Evolutionary conservation across 2,888 invertebrate species (phyloP).

Genomic region (Drosophila pseudotalamancana): DNA sequence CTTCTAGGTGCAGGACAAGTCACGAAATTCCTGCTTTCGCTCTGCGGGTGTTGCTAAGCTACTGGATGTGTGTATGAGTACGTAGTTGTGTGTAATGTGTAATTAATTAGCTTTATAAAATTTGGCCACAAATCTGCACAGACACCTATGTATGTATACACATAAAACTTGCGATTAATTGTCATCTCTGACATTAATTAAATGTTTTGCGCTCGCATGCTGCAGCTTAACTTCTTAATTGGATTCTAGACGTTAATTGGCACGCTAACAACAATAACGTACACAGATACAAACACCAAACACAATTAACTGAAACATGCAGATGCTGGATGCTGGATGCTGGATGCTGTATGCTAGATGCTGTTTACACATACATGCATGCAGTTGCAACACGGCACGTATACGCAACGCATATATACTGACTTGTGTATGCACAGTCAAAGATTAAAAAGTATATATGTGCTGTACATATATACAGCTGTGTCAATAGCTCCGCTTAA

Average conservation of each 20-base stretch:
- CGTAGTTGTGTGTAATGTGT: slow-evolving; percentile 1
- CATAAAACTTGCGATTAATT: neutral
- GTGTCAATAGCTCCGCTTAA: slow-evolving; percentile 22
- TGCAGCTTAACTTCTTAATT: slow-evolving; percentile 11
- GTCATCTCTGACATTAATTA: neutral
- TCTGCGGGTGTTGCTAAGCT: neutral
- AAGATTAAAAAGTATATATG: no score
- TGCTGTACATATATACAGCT: neutral
- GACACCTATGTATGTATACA: no score
- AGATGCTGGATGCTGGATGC: no score
- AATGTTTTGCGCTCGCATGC: slow-evolving; percentile 7
- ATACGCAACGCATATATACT: slow-evolving; percentile 23
- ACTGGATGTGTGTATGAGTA: slow-evolving; percentile 7
- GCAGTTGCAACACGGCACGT: slow-evolving; percentile 12
- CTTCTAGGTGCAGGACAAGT: slow-evolving; percentile 29
- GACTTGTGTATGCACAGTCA: neutral
- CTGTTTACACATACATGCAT: neutral
- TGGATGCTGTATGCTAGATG: no score
- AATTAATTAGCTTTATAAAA: neutral
- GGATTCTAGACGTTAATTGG: slow-evolving; percentile 28
- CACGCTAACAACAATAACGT: slow-evolving; percentile 10
- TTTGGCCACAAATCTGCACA: neutral
- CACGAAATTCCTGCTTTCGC: neutral
- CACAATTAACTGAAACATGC: slow-evolving; percentile 5
- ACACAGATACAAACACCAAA: neutral